Conservation (phyloP, 2,888 invertebrate species). For the Congeria kusceri region DNA sequence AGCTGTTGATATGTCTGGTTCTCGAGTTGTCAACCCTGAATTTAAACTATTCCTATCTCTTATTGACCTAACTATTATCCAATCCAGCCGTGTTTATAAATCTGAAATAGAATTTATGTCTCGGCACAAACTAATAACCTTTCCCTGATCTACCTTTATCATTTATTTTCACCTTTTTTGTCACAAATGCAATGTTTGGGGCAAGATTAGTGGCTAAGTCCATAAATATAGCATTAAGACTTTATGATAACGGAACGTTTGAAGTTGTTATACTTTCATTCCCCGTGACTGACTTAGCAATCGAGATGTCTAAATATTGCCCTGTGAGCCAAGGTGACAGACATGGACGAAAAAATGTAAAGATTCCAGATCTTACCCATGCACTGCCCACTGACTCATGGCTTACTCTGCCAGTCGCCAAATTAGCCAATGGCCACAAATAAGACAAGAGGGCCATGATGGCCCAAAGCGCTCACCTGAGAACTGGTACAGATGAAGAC, state of each 20-base stretch:
- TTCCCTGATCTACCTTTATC: constrained; percentile 3
- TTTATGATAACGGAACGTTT: constrained; percentile 53
- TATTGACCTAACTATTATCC: neutral
- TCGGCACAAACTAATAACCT: constrained; percentile 8
- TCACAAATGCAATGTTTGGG: constrained; percentile 14
- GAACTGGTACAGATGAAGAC: too few relatives aligned
- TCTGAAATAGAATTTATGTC: constrained; percentile 9
- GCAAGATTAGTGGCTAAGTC: constrained; percentile 25
- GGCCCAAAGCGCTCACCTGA: too few relatives aligned
- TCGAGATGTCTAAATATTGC: constrained; percentile 36
- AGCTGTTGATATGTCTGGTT: too few relatives aligned
- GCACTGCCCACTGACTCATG: too few relatives aligned
- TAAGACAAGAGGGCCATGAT: too few relatives aligned
- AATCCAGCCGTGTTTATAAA: neutral
- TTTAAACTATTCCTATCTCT: neutral
- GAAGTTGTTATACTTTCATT: constrained; percentile 54
- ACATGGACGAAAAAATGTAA: neutral
- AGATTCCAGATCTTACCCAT: too few relatives aligned
- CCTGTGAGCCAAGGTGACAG: neutral
- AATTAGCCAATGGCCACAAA: too few relatives aligned
- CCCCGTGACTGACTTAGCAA: constrained; percentile 51
- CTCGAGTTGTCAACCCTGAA: too few relatives aligned
- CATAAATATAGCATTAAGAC: constrained; percentile 43
- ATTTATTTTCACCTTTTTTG: constrained; percentile 14
- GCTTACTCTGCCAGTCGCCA: too few relatives aligned